Evolutionary conservation across 1,140 invertebrate species (phyloP).

Genomic region (Globodera ellingtonae): DNA sequence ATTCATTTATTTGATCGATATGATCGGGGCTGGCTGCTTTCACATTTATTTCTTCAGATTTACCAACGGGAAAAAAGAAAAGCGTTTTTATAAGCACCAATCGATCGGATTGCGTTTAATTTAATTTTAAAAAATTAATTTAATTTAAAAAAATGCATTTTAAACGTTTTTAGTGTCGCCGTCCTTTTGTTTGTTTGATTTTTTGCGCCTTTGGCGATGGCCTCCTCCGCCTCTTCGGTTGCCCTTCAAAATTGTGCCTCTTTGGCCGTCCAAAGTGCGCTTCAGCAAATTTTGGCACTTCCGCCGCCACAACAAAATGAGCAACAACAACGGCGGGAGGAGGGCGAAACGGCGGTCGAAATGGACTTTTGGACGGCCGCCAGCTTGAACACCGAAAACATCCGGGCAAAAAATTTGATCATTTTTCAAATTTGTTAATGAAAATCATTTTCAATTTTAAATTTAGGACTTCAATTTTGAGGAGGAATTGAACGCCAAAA

Average conservation of each 20-base stretch:
- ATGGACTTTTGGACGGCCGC: conserved; percentile 28
- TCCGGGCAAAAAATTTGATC: background rate
- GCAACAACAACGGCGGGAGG: background rate
- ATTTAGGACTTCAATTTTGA: conserved; percentile 30
- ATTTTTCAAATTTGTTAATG: background rate
- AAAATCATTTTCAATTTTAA: background rate
- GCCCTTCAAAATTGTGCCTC: background rate
- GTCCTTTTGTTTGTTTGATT: background rate
- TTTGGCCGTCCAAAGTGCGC: background rate
- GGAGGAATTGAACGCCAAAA: conserved; percentile 20
- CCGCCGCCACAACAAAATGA: background rate
- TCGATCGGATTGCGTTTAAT: background rate
- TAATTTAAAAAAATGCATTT: too few species aligned
- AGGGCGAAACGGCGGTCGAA: background rate
- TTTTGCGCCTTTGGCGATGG: background rate
- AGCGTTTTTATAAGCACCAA: too few species aligned
- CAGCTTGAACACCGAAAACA: conserved; percentile 25
- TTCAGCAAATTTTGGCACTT: conserved; percentile 9
- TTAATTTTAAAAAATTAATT: background rate
- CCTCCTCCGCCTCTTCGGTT: background rate
- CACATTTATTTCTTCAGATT: background rate
- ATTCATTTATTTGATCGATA: background rate
- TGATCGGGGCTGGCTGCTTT: background rate
- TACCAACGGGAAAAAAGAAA: too few species aligned
- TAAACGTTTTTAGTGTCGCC: background rate